Percentiles rank a stretch among this genome's conserved stretches.
These are phyloP conservation scores for Cacoxenus indagator DNA, from an alignment of 2,888 invertebrate species.

Conservation along the genomic window DNA sequence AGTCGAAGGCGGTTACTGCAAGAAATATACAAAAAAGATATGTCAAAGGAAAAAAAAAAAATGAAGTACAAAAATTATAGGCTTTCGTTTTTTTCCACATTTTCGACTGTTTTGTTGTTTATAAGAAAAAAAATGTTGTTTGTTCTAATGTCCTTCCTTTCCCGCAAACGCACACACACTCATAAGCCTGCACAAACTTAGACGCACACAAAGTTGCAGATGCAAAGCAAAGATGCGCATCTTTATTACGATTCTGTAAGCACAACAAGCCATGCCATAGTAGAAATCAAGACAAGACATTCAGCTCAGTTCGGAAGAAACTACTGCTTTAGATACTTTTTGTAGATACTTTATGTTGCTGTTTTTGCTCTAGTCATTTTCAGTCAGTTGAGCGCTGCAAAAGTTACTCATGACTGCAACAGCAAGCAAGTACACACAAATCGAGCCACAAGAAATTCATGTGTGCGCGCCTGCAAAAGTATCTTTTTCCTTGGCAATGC, in stretches of 20 bases:
- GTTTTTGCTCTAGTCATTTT: not conserved
- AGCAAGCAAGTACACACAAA: not conserved
- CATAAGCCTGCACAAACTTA: not conserved
- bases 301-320: not conserved
- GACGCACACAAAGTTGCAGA: not conserved
- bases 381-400: not conserved
- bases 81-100: not conserved
- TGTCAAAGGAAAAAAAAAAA: not conserved
- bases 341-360: not conserved
- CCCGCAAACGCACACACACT: slow-evolving; percentile 18
- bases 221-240: slow-evolving; percentile 22
- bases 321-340: slow-evolving; percentile 36
- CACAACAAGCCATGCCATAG: not conserved
- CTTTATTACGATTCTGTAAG: too few species aligned
- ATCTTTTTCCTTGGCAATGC: not conserved
- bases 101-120: slow-evolving; percentile 41
- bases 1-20: not conserved
- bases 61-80: not conserved
- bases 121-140: slow-evolving; percentile 62
- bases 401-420: not conserved
- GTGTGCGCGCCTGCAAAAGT: not conserved
- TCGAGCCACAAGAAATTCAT: not conserved
- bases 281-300: not conserved
- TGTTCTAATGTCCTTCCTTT: slow-evolving; percentile 55
- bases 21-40: not conserved